A percentile compares a stretch with the other conserved stretches of the same genome.
These are phyloP conservation scores for Ellobium chinense DNA, from an alignment of 2,888 invertebrate genomes.

Conservation along the genomic window DNA sequence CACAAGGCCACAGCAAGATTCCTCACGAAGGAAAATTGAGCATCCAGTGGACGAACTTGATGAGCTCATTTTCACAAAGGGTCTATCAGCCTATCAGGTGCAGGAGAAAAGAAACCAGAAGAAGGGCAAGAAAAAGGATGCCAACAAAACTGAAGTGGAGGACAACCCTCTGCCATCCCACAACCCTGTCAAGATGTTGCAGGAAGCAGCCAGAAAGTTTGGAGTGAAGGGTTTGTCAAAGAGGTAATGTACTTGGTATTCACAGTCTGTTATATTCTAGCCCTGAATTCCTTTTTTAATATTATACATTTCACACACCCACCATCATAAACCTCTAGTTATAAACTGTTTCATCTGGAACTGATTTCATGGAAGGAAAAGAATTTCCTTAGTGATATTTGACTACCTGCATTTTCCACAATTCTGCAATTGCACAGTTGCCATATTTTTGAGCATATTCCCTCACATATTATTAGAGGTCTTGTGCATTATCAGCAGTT, in stretches of 20 bases:
- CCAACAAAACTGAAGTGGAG: slow-evolving; percentile 14
- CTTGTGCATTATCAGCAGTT: no score
- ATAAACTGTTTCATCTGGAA: no score
- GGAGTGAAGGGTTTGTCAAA: slow-evolving; percentile 76
- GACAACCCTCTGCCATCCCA: slow-evolving; percentile 35
- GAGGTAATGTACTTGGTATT: slow-evolving; percentile 75
- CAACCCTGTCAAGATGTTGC: slow-evolving; percentile 69
- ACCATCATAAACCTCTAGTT: no score
- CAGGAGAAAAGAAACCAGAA: slow-evolving; percentile 30
- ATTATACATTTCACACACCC: no score
- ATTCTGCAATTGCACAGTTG: no score
- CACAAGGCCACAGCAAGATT: neutral
- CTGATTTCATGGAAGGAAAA: no score
- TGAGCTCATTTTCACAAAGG: slow-evolving; percentile 16
- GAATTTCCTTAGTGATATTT: no score
- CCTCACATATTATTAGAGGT: no score
- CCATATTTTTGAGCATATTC: no score
- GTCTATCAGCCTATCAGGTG: slow-evolving; percentile 39
- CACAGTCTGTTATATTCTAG: neutral
- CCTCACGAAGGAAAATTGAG: neutral
- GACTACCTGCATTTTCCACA: no score
- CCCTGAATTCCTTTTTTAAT: neutral
- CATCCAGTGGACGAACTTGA: slow-evolving; percentile 1
- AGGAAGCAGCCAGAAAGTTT: slow-evolving; percentile 72
- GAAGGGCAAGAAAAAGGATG: slow-evolving; percentile 38